These are phyloP conservation scores for Trogon surrucura DNA, from an alignment of 2,113 vertebrate species.

Conservation along the genomic window DNA sequence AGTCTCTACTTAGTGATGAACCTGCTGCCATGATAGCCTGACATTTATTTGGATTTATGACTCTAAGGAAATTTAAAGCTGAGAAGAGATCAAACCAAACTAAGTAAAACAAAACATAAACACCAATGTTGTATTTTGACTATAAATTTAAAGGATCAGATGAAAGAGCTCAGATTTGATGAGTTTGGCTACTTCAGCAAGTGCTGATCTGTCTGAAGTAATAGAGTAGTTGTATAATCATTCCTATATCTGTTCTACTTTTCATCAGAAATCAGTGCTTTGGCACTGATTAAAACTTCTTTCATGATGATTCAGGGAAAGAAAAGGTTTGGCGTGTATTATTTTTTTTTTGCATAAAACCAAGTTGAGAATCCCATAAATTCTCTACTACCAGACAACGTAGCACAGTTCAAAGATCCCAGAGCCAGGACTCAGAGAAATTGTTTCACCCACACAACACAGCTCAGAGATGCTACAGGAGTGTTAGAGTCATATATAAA, in stretches of 20 bases:
- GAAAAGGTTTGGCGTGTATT: not conserved
- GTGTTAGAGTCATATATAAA: not conserved
- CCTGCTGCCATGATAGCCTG: not conserved
- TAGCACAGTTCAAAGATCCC: not conserved
- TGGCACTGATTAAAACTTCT: not conserved
- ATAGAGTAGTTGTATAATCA: not conserved
- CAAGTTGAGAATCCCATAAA: not conserved
- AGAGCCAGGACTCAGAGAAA: not conserved
- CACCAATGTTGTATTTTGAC: not conserved
- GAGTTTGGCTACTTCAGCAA: not conserved
- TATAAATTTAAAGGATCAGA: not conserved
- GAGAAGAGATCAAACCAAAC: not conserved
- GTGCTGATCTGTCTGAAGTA: not conserved
- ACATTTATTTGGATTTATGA: constrained; percentile 20
- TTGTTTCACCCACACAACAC: not conserved
- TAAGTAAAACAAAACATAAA: not conserved
- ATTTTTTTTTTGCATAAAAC: not conserved
- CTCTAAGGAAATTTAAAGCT: not conserved
- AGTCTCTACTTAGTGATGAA: not conserved
- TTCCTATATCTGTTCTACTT: not conserved
- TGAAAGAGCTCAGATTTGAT: not conserved
- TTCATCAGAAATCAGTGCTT: not conserved
- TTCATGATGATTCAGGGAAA: not conserved
- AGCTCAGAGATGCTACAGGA: not conserved
- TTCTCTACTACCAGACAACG: not conserved